Evolutionary conservation across 1,140 invertebrate species (phyloP), one percentile per base, ranked within the genome.

Genomic region (Trissolcus basalis): DNA sequence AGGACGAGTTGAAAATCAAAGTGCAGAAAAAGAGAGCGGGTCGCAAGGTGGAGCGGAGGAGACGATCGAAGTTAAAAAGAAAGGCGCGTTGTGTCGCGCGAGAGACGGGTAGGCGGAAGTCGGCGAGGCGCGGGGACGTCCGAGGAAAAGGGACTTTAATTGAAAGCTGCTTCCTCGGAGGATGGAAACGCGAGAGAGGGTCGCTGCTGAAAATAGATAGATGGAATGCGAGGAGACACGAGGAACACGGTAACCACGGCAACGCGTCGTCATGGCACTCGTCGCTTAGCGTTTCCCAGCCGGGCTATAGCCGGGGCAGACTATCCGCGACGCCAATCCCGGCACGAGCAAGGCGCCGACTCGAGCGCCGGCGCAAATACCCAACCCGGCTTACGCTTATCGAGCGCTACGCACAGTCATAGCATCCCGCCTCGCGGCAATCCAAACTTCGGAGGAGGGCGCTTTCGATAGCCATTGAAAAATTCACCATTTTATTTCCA

Each of bases 241-340:
- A 77, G 64, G 65, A 78, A 72, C 68, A 65, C 82, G 85, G 67
- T 88, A 87, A 84, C 86, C 87, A 85, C 82, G 87, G 86, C 82
- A 85, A 87, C 86, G 73, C 78, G 70, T 76, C 77, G 78, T 81
- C 79, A 81, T 82, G 82, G 83, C 85, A 85, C 85, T 78, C 78
- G 78, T 69, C 55, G 78, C 41, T 36, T 39, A 33, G 59, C 39
- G 39, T 53, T 50, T 76, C 71, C 81, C 56, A 74, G 72, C 55
- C 35, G 39, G 41, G 77, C 70, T 72, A 77, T 68, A 71, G 81
- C 83, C 49, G 56, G 56, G 65, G 48, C 43, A 44, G 47, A 59
- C 47, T 35, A 68, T 47, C 49, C 16, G 48, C 69, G 59, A 72
- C 69, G 69, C 69, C 59, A 72, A 64, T 64, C 69, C 59, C 69